Base-by-base conservation (phyloP, 2,797 vertebrate species). In the Okamejei kenojei region DNA sequence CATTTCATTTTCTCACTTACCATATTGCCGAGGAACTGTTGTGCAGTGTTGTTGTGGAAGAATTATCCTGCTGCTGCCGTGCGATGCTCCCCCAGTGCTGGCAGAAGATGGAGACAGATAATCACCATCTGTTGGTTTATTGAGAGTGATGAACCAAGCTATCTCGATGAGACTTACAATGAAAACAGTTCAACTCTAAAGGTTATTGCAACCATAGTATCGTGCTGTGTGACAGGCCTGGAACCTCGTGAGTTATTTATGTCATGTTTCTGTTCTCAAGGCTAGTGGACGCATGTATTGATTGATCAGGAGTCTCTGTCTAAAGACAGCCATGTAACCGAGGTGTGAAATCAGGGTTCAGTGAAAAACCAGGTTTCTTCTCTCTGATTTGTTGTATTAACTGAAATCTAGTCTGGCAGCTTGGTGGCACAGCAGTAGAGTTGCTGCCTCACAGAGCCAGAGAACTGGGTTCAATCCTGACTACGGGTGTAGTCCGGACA, bases 111-210 rank as follows among this genome's bases (percentile, higher is more conserved):
- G 7, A 88, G 15, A 5, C 65, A 29, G 68, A 88, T 32, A 68
- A 63, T 35, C 68, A 63, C 32, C 84, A 35, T 88, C 84, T 35
- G 63, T 68, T 88, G 84, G 7, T n/a, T 32, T 21, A 32, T 65
- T 88, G n/a, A 35, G 84, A 68, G 7, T 68, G 84, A 91, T 74
- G 23, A 26, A 71, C 35, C 32, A 74, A 73, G 74, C 19, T 45
- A 91, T 10, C 68, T 91, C n/a, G 35, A 73, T 73, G 73, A 45
- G 90, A 82, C 38, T 91, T 91, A 91, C 38, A 91, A 73, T 91
- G 68, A 91, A 74, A 73, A 91, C 74, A 32, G 68, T 71, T 73
- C 68, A 29, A 68, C 54, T 54, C 68, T 54, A 73, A 91, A 54
- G 73, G 90, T 74, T 91, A 91, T 45, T 73, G 68, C 32, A 68